Percentiles rank a stretch among this genome's conserved stretches.
Conservation (phyloP, 2,113 vertebrate genomes). For the Onychostoma macrolepis region DNA sequence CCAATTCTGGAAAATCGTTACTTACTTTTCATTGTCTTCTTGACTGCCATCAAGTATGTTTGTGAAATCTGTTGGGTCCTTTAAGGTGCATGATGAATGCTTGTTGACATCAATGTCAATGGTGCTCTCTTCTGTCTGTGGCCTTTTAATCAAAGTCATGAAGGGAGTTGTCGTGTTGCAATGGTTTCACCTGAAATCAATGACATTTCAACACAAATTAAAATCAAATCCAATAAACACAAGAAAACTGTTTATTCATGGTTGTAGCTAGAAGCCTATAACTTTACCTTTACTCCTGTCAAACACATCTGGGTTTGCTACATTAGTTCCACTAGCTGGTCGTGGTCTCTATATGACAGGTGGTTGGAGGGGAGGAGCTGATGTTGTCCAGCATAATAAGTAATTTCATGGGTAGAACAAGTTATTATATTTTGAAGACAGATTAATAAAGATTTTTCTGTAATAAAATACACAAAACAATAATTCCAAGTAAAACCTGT, state of each 20-base stretch:
- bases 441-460: not conserved
- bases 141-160: not conserved
- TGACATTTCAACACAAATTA: not conserved
- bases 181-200: no score
- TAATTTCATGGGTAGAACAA: not conserved
- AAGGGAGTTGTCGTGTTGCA: not conserved
- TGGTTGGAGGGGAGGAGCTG: not conserved
- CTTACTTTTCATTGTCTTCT: not conserved
- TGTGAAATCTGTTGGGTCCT: not conserved
- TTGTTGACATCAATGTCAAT: not conserved
- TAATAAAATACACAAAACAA: not conserved
- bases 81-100: not conserved
- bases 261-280: not conserved
- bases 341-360: not conserved
- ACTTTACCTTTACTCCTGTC: not conserved
- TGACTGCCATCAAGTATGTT: not conserved
- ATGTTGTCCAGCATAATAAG: not conserved
- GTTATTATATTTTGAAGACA: not conserved
- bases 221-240: not conserved
- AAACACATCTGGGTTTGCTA: not conserved
- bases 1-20: not conserved
- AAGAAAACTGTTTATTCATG: not conserved
- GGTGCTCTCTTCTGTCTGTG: not conserved
- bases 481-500: not conserved
- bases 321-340: not conserved